Base-by-base conservation (phyloP, 2,113 vertebrate species). In the Colistium nudipinnis region DNA sequence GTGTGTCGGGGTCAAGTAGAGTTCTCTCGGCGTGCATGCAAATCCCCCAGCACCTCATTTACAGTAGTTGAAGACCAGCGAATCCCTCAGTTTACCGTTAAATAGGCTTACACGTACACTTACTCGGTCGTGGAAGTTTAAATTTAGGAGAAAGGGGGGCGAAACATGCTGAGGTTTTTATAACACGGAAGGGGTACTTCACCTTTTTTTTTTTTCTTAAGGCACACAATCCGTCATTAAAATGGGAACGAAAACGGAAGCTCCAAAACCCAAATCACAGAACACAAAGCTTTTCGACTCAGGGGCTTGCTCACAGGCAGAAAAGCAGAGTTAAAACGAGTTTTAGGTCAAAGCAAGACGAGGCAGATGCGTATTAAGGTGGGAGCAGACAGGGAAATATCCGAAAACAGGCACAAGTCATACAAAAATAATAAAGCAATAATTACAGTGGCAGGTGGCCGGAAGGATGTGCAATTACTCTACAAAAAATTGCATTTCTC, bases 1-100 rank as follows among this genome's bases (percentile, higher is more conserved):
- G 84, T 70, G 76, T 81, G 81, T 63, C 63, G 27, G 87, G 88
- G 90, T 91, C 86, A 87, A 56, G 53, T 64, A 68, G 74, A 91
- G 90, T 91, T 91, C 87, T 87, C 19, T 7, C 49, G 12, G 67
- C 19, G 5, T 51, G 61, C 79, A 70, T 75, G 33, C 70, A 60
- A 86, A 83, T 84, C 66, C 76, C n/a, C 57, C 19, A 3, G 30
- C 19, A 27, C 73, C 41, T 76, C 62, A 53, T 76, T 74, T 73
- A 70, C 74, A 67, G 70, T 41, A 20, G 10, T 17, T 10, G 48
- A 74, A 59, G 63, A 31, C 1, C 12, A 27, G 17, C 48, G 39
- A 44, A 80, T 62, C 67, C 55, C 73, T 27, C 30, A 28, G 56
- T 43, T 72, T 55, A 52, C 47, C n/a, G 8, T 43, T 16, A 45